Base-by-base conservation (phyloP, 2,797 vertebrate genomes). In the Rhodeus uyekii region DNA sequence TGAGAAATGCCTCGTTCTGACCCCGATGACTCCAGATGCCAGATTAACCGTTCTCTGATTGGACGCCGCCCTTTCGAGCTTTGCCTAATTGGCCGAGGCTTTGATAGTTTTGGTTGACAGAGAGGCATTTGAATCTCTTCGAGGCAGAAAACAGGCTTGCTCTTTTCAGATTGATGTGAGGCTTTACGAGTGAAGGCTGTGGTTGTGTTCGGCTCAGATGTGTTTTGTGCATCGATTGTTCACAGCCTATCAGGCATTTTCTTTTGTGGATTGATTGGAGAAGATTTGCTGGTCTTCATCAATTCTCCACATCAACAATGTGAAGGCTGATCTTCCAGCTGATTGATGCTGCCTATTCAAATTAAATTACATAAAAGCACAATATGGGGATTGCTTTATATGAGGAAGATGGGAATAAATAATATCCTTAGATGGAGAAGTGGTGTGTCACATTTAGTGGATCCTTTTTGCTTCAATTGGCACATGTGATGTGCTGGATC, bases 21-120 rank as follows among this genome's bases (percentile, higher is more conserved):
- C 89, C 90, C 32, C 60, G 18, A 14, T 78, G 87, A 87, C 89
- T 88, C 63, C 64, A 39, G 22, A 32, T 16, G 27, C 27, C 27
- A 61, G 58, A n/a, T 65, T 3, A 38, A 38, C 34, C 2, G 3
- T 82, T 84, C 81, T 46, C 81, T 92, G 88, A 93, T 92, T 92
- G 89, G 90, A 89, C 86, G 81, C 84, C 81, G 83, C 36, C 64
- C 84, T 65, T 78, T 84, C 87, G 84, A 75, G 90, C 83, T 89
- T 87, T 39, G 87, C 84, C 65, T 92, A 93, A 93, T 92, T 92
- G 91, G 87, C 89, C 29, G 16, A 77, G 83, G 87, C 84, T 74
- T 48, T 38, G 61, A 74, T 85, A 80, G 38, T 63, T 88, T 75
- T 81, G 74, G 58, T 87, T 85, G 84, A 83, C 71, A 58, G 55